Base-by-base conservation (phyloP, 2,113 vertebrate genomes). In the Neolamprologus hecqui region DNA sequence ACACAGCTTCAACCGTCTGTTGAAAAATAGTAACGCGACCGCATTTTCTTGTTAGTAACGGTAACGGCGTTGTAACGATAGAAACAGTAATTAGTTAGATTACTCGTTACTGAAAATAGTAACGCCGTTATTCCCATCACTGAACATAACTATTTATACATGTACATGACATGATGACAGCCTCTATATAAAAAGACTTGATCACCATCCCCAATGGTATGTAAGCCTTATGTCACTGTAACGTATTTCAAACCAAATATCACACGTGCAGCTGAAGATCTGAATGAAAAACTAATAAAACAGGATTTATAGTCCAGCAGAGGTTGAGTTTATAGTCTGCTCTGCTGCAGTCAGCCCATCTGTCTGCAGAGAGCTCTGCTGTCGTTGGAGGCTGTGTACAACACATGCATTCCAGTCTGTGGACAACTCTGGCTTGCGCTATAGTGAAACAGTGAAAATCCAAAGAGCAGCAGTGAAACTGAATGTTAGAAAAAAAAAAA, bases 351-450 rank as follows among this genome's bases (percentile, higher is more conserved):
- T 28, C 54, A 55, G 54, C 11, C 0, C 21, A 5, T 26, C 21
- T 57, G 54, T 57, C 54, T 57, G 54, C 54, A 57, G 54, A 57
- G 12, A 58, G 23, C 55, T 58, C 55, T 58, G 55, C 55, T 58
- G 55, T 0, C 0, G 7, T 28, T 58, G 26, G 26, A 31, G 26
- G 7, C 26, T 0, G 55, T 15, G 55, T 17, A 4, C 7, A 58
- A 58, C 0, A 28, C 23, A 55, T 55, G 11, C 53, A 12, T 54
- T 54, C 4, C 53, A 58, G 55, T 28, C 55, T 57, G 23, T 28
- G 55, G 23, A 57, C 23, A 28, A 15, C 23, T 14, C 3, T 21
- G 1, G 51, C 51, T 54, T 54, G 54, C 1, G 12, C 0, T 57
- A 7, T 28, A 57, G 54, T 28, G 28, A 13, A 58, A 58, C 26